A percentile compares a stretch with the other conserved stretches of the same genome.
These are phyloP conservation scores for Brachystomella parvula DNA, from an alignment of 1,140 invertebrate species.

Conservation along the genomic window DNA sequence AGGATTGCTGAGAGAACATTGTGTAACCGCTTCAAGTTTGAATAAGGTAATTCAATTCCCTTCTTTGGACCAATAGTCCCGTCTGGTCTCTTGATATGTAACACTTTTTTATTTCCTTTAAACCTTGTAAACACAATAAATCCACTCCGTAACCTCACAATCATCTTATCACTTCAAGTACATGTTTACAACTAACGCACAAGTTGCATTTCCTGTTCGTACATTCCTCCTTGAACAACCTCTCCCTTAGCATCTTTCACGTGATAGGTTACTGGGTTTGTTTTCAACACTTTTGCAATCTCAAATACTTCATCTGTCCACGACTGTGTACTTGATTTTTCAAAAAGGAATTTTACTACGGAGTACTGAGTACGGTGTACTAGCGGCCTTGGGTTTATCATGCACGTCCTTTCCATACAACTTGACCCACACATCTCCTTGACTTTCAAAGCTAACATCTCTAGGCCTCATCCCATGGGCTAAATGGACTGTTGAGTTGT, in stretches of 20 bases:
- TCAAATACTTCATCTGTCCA: slow-evolving; percentile 4
- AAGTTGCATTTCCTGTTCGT: background rate
- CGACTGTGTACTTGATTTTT: background rate
- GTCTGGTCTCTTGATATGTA: too few relatives aligned
- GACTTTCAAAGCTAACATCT: slow-evolving; percentile 1
- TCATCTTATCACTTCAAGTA: background rate
- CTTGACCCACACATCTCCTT: slow-evolving; percentile 9
- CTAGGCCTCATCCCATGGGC: background rate
- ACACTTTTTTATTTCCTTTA: too few relatives aligned
- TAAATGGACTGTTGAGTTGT: background rate
- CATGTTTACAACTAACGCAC: background rate
- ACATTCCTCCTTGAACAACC: background rate
- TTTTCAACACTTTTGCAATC: background rate
- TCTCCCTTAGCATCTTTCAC: background rate
- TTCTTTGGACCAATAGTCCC: too few relatives aligned
- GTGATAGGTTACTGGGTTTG: background rate
- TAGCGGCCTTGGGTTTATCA: background rate
- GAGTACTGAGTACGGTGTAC: background rate
- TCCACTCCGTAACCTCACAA: background rate
- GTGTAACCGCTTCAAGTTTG: too few relatives aligned
- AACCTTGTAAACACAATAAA: background rate
- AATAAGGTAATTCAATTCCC: too few relatives aligned
- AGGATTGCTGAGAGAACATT: background rate
- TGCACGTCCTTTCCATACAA: slow-evolving; percentile 12
- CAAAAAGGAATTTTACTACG: background rate